phyloP scores from a whole-genome alignment of 2,888 invertebrate genomes.

The Aphrophora alni region DNA sequence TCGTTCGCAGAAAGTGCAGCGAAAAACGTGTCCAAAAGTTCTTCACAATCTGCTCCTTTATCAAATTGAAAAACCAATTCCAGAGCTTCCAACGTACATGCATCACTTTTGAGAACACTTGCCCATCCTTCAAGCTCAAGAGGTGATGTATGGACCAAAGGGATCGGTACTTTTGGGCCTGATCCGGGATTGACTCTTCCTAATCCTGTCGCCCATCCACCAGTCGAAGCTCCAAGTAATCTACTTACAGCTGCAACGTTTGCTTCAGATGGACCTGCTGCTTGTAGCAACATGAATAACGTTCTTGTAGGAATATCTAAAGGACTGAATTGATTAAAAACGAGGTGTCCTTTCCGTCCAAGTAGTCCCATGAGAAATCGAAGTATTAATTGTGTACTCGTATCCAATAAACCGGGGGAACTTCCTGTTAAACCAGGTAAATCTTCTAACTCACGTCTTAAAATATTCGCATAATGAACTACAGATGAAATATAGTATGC shows the following conservation, averaged over 20 bases:
- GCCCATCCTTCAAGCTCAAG: constrained; percentile 63
- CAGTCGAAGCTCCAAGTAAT: constrained; percentile 59
- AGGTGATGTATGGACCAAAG: constrained; percentile 57
- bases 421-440: constrained; percentile 57
- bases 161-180: constrained; percentile 31
- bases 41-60: constrained; percentile 55
- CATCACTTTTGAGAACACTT: constrained; percentile 59
- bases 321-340: constrained; percentile 61
- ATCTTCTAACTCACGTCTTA: constrained; percentile 62
- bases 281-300: constrained; percentile 61
- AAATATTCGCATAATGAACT: constrained; percentile 60
- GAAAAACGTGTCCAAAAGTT: constrained; percentile 61
- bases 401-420: constrained; percentile 42
- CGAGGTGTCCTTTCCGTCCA: constrained; percentile 60
- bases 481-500: constrained; percentile 64
- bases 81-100: constrained; percentile 61
- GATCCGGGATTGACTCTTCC: constrained; percentile 39
- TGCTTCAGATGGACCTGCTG: constrained; percentile 62
- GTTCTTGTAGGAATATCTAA: constrained; percentile 62
- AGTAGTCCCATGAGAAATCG: constrained; percentile 62
- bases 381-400: constrained; percentile 57
- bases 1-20: constrained; percentile 61
- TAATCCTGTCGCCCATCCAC: constrained; percentile 52
- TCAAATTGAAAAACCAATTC: constrained; percentile 62
- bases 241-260: constrained; percentile 63